phyloP scores from a whole-genome alignment of 2,888 invertebrate species.

The Pyralis farinalis region DNA sequence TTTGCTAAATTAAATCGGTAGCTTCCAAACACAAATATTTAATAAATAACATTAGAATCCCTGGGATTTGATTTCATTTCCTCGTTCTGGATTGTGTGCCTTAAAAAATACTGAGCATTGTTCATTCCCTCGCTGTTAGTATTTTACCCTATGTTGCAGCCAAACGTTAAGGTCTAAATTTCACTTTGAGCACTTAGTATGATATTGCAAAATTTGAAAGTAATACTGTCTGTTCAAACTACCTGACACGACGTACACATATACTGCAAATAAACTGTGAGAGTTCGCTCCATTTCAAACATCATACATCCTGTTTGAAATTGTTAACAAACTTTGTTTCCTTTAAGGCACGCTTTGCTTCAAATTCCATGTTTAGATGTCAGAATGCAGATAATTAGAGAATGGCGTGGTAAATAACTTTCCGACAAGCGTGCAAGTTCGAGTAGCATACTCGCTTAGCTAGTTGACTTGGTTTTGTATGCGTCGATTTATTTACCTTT shows the following conservation, averaged over 20 bases:
- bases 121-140: no score
- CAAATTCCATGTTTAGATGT: constrained; percentile 22
- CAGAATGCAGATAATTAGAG: constrained; percentile 30
- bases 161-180: no score
- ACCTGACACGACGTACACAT: neutral
- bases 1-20: no score
- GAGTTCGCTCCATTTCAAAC: neutral
- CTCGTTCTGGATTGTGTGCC: no score
- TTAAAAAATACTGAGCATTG: no score
- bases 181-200: no score
- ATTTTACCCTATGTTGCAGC: no score
- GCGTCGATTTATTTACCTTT: constrained; percentile 37
- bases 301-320: neutral
- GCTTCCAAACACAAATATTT: no score
- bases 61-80: no score
- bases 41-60: no score
- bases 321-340: neutral
- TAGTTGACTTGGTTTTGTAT: constrained; percentile 36
- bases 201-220: no score
- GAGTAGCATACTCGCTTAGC: constrained; percentile 25
- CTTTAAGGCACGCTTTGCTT: neutral
- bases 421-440: constrained; percentile 25
- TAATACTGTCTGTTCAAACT: neutral
- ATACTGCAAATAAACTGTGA: neutral
- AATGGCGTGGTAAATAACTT: constrained; percentile 27